These are phyloP conservation scores for Caracal caracal DNA, from an alignment of 2,113 vertebrate genomes.

Conservation along the genomic window DNA sequence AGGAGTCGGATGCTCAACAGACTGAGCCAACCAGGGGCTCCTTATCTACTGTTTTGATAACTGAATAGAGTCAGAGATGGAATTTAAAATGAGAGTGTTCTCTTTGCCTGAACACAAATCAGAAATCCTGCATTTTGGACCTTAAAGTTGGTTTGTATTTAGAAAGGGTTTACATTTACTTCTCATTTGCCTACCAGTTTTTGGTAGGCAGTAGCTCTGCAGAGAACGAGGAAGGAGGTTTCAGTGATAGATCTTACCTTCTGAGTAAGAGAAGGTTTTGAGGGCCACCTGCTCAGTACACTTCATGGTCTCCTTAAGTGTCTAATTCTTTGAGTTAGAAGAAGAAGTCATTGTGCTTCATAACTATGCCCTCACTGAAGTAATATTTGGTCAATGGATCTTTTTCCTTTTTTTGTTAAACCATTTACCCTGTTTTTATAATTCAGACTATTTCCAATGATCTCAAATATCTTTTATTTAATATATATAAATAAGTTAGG, in stretches of 20 bases:
- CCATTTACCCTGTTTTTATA: constrained; percentile 3
- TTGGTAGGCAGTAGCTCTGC: background rate
- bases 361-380: background rate
- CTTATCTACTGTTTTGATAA: background rate
- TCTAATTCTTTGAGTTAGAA: background rate
- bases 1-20: no score
- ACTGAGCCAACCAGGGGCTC: no score
- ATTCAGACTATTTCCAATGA: background rate
- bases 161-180: background rate
- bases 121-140: background rate
- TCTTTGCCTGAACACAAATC: background rate
- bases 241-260: background rate
- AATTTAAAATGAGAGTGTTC: background rate
- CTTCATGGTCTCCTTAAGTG: background rate
- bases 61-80: background rate
- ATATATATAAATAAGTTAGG: background rate
- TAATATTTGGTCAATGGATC: background rate
- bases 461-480: background rate
- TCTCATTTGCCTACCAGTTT: background rate
- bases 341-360: background rate
- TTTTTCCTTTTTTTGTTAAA: constrained; percentile 4
- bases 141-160: background rate
- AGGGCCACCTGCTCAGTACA: background rate
- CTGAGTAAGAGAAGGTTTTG: background rate
- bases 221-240: background rate